A percentile compares a stretch with the other conserved stretches of the same genome.
Evolutionary conservation across 2,113 vertebrate genomes (phyloP).

Genomic region (Thamnaconus septentrionalis): DNA sequence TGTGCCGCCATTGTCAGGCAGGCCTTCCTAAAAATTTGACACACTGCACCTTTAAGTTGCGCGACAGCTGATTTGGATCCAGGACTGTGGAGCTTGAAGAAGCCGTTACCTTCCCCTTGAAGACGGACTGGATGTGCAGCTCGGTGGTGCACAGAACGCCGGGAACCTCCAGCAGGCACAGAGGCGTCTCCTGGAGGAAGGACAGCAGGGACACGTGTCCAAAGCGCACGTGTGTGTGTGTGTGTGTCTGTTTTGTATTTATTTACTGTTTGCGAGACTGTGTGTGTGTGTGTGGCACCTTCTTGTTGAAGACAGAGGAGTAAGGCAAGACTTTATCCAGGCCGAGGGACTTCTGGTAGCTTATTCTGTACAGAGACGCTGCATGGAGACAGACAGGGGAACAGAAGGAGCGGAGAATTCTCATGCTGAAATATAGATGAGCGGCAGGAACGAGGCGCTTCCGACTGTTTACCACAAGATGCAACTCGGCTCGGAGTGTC

Average conservation of each 20-base stretch:
- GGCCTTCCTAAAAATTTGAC: too few species aligned
- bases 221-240: background rate
- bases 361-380: slow-evolving; percentile 87
- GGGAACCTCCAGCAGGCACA: slow-evolving; percentile 76
- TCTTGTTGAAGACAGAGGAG: slow-evolving; percentile 82
- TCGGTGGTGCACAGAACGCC: slow-evolving; percentile 83
- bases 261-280: background rate
- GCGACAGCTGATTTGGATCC: too few species aligned
- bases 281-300: slow-evolving; percentile 72
- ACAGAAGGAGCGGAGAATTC: background rate
- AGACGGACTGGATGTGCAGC: slow-evolving; percentile 77
- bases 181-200: slow-evolving; percentile 53
- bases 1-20: too few species aligned
- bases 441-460: too few species aligned
- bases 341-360: slow-evolving; percentile 76
- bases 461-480: too few species aligned
- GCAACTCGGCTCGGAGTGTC: too few species aligned
- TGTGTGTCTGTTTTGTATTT: background rate
- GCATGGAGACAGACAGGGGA: background rate
- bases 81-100: too few species aligned
- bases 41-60: too few species aligned
- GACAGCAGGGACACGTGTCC: background rate
- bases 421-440: background rate
- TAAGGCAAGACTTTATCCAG: slow-evolving; percentile 87
- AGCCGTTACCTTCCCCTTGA: slow-evolving; percentile 80